Base-by-base conservation (phyloP, 64 coral and sea anemone species). In the Montipora sp. region DNA sequence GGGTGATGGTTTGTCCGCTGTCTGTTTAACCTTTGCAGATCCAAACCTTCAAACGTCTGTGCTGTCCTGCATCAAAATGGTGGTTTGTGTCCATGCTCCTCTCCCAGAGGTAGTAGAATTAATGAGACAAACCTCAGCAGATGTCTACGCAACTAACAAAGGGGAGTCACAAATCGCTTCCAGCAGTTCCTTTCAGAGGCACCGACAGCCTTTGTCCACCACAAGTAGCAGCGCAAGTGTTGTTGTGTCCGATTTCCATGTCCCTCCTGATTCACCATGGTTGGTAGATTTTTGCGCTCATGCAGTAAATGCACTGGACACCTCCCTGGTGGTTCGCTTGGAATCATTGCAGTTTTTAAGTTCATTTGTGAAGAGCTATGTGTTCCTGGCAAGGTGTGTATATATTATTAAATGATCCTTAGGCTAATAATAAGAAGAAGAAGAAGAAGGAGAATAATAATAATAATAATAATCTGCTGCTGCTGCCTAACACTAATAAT, bases 71-170 rank as follows among this genome's bases (percentile, higher is more conserved):
- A 51, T 99, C 6, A 89, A 84, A 66, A 96, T 96, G 95, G 84
- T 96, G 9, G 77, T 99, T 13, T 96, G 94, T 75, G 98, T 99
- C 20, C 89, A 99, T 48, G 82, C 98, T n/a, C 94, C 98, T 19
- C 87, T 96, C 9, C 46, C 80, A 66, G 98, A 99, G 75, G 98
- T 99, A 50, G 87, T 72, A 20, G 88, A 95, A 51, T 60, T 95
- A 12, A 98, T 95, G 91, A 90, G 81, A 50, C 90, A 87, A 51
- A 12, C 83, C 16, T 47, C 53, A 47, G 79, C 77, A 47, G 27
- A 78, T 78, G 9, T 80, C 76, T 21, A 57, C 47, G 36, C 50
- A 49, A 75, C 13, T 21, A 21, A 67, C 3, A 50, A 27, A 9
- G 71, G 23, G 11, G 6, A 7, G n/a, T 9, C 19, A 20, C 50